These are phyloP conservation scores for Oncorhynchus gorbuscha DNA, from an alignment of 2,113 vertebrate genomes.

Conservation along the genomic window DNA sequence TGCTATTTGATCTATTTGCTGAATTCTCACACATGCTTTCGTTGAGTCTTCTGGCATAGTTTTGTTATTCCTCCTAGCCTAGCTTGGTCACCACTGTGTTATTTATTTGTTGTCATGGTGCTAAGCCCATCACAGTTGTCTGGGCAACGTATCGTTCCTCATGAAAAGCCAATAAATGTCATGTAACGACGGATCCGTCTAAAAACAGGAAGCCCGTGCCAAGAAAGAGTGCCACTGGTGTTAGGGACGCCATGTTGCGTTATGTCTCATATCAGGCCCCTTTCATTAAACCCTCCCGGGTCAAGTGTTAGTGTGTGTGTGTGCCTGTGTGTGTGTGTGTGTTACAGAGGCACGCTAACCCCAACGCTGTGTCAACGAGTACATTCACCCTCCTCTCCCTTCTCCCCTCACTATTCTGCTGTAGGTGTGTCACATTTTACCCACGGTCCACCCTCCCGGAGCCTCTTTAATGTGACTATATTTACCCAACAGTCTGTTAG, in stretches of 20 bases:
- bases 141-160: slow-evolving; percentile 59
- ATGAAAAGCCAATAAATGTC: slow-evolving; percentile 67
- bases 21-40: slow-evolving; percentile 31
- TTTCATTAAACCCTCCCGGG: slow-evolving; percentile 22
- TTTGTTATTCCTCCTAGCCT: slow-evolving; percentile 33
- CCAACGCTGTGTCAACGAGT: slow-evolving; percentile 10
- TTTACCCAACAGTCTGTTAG: slow-evolving; percentile 39
- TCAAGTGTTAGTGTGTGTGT: not conserved
- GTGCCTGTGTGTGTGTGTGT: no score
- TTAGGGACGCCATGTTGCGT: slow-evolving; percentile 64
- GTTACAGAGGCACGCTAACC: not conserved
- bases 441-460: slow-evolving; percentile 46
- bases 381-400: slow-evolving; percentile 10
- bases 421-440: slow-evolving; percentile 54
- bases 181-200: slow-evolving; percentile 55
- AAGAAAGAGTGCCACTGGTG: slow-evolving; percentile 61
- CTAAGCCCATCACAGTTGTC: slow-evolving; percentile 64
- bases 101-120: slow-evolving; percentile 67
- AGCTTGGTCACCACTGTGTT: slow-evolving; percentile 48
- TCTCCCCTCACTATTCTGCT: slow-evolving; percentile 8
- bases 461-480: slow-evolving; percentile 53
- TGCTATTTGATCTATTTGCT: not conserved
- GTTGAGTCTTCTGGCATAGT: slow-evolving; percentile 27
- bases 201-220: slow-evolving; percentile 60
- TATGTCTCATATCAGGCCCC: slow-evolving; percentile 14